A percentile compares a stretch with the other conserved stretches of the same genome.
Evolutionary conservation across 2,113 vertebrate species (phyloP).

Genomic region (Cathartes aura): DNA sequence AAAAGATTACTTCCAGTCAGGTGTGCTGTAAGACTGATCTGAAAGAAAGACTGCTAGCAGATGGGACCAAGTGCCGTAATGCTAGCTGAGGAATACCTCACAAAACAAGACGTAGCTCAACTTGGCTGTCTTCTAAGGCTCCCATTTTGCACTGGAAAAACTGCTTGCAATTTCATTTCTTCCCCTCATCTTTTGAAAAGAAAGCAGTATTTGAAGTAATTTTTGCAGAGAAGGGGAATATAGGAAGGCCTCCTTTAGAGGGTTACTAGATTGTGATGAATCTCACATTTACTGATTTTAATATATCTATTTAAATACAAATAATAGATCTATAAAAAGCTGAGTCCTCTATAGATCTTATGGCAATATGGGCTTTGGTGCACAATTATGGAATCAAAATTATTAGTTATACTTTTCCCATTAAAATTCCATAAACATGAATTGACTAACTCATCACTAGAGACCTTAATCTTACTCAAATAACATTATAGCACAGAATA

Average conservation of each 20-base stretch:
- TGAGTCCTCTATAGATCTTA: not conserved
- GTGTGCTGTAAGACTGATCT: not conserved
- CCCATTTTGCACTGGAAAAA: not conserved
- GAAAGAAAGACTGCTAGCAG: not conserved
- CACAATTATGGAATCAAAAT: not conserved
- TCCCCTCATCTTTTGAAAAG: not conserved
- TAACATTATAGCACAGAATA: not conserved
- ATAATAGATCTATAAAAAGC: not conserved
- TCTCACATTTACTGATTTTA: not conserved
- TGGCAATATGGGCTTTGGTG: not conserved
- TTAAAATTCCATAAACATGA: not conserved
- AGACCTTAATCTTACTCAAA: not conserved
- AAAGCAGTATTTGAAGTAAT: not conserved
- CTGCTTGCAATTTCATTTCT: not conserved
- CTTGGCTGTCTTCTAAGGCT: not conserved
- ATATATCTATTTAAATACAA: not conserved
- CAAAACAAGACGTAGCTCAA: not conserved
- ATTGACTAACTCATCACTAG: not conserved
- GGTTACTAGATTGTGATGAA: not conserved
- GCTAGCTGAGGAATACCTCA: not conserved
- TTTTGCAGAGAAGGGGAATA: not conserved
- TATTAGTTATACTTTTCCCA: not conserved
- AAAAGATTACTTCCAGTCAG: not conserved
- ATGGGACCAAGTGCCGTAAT: not conserved
- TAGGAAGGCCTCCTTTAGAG: not conserved